Percentiles rank a stretch among this genome's conserved stretches.
phyloP scores from a whole-genome alignment of 1,140 invertebrate genomes.

The Elymnias hypermnestra region DNA sequence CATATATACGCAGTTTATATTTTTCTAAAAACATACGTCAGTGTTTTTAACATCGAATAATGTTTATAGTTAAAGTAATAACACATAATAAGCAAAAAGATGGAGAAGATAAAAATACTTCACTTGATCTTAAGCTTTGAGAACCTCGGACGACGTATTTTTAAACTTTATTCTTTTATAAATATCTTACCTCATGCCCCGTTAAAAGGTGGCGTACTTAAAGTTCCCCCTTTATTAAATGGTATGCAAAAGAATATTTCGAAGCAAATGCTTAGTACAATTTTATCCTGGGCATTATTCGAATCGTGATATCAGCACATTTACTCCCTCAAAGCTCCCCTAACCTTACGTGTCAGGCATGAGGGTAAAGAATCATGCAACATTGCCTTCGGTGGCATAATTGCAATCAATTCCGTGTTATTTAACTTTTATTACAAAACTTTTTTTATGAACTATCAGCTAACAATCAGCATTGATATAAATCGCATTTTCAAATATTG shows the following conservation, averaged over 20 bases:
- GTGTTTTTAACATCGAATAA: too few relatives aligned
- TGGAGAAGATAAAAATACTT: too few relatives aligned
- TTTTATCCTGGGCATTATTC: slow-evolving; percentile 27
- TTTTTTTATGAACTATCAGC: not conserved
- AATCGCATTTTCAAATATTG: too few relatives aligned
- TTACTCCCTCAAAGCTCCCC: slow-evolving; percentile 38
- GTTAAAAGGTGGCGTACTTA: not conserved
- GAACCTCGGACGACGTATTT: not conserved
- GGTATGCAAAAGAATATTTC: slow-evolving; percentile 12
- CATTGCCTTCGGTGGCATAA: slow-evolving; percentile 24
- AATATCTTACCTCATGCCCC: not conserved
- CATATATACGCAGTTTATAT: too few relatives aligned
- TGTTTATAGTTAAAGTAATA: too few relatives aligned
- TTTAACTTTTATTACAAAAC: slow-evolving; percentile 33
- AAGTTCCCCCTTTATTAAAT: slow-evolving; percentile 9
- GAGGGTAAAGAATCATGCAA: slow-evolving; percentile 55
- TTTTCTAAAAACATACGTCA: too few relatives aligned
- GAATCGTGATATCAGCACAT: slow-evolving; percentile 45
- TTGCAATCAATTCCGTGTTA: slow-evolving; percentile 25
- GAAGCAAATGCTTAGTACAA: slow-evolving; percentile 15
- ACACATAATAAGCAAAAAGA: too few relatives aligned
- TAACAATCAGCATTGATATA: not conserved
- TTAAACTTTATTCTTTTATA: slow-evolving; percentile 2
- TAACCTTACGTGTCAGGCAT: slow-evolving; percentile 37
- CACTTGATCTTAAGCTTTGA: not conserved